These are phyloP conservation scores for Enteromius treurensis DNA, from an alignment of 2,797 vertebrate species.

Conservation along the genomic window DNA sequence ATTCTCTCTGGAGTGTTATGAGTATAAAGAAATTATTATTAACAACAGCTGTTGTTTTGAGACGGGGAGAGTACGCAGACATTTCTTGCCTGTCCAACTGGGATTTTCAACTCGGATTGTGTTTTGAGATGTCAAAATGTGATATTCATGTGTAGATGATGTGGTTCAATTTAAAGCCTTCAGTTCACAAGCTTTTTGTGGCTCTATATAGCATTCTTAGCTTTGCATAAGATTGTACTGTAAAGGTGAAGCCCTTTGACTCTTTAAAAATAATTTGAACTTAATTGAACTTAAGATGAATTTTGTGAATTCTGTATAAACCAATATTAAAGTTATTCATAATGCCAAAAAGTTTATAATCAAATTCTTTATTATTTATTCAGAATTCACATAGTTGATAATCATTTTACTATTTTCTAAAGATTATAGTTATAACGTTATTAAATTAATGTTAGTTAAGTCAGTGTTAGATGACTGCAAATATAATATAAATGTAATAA, in stretches of 20 bases:
- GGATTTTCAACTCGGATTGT: background rate
- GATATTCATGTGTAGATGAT: background rate
- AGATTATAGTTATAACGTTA: background rate
- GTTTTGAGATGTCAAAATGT: background rate
- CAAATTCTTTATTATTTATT: background rate
- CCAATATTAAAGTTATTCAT: background rate
- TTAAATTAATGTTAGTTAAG: background rate
- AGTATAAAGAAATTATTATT: slow-evolving; percentile 65
- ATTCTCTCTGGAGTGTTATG: slow-evolving; percentile 65
- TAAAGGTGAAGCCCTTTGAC: background rate
- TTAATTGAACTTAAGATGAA: background rate
- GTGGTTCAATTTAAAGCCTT: background rate
- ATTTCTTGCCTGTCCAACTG: background rate
- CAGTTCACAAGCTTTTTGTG: background rate
- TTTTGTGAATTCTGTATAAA: background rate
- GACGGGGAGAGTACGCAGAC: background rate
- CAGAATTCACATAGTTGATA: background rate
- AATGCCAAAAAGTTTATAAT: background rate
- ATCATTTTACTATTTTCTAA: background rate
- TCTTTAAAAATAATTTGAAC: background rate
- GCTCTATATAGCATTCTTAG: background rate
- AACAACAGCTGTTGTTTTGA: slow-evolving; percentile 35
- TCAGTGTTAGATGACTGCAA: background rate
- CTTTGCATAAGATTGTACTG: background rate
- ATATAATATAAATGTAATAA: background rate